Evolutionary conservation across 2,113 vertebrate genomes (phyloP).

Genomic region (Condylura cristata): DNA sequence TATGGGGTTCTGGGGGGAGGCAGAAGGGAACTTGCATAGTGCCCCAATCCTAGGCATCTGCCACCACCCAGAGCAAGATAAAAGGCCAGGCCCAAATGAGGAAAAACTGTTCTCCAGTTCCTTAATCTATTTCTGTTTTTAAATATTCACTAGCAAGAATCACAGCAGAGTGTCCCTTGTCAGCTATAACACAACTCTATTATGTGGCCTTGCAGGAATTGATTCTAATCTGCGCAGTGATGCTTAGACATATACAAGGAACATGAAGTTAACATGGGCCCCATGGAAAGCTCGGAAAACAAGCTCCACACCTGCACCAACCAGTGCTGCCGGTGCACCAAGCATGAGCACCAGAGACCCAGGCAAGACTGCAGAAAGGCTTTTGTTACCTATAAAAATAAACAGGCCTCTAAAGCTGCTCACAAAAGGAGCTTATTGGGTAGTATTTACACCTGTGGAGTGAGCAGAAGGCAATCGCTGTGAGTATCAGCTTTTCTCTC

Average conservation of each 20-base stretch:
- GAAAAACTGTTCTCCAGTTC: slow-evolving; percentile 18
- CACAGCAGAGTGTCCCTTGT: slow-evolving; percentile 18
- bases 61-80: not conserved
- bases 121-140: slow-evolving; percentile 28
- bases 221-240: slow-evolving; percentile 49
- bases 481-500: slow-evolving; percentile 31
- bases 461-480: not conserved
- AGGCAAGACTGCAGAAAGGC: slow-evolving; percentile 20
- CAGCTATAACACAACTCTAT: slow-evolving; percentile 31
- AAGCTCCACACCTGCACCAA: not conserved
- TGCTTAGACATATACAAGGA: slow-evolving; percentile 24
- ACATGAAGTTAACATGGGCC: slow-evolving; percentile 33
- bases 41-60: not conserved
- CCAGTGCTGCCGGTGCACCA: not conserved
- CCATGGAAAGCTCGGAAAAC: not conserved
- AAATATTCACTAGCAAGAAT: slow-evolving; percentile 65
- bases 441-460: slow-evolving; percentile 54
- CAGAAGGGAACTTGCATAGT: not conserved
- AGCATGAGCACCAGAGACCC: not conserved
- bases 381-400: slow-evolving; percentile 43
- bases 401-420: slow-evolving; percentile 19
- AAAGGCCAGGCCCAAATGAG: not conserved
- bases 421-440: not conserved
- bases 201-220: slow-evolving; percentile 11
- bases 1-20: not conserved